Conservation (phyloP, 2,113 vertebrate genomes). For the Calidris pugnax region DNA sequence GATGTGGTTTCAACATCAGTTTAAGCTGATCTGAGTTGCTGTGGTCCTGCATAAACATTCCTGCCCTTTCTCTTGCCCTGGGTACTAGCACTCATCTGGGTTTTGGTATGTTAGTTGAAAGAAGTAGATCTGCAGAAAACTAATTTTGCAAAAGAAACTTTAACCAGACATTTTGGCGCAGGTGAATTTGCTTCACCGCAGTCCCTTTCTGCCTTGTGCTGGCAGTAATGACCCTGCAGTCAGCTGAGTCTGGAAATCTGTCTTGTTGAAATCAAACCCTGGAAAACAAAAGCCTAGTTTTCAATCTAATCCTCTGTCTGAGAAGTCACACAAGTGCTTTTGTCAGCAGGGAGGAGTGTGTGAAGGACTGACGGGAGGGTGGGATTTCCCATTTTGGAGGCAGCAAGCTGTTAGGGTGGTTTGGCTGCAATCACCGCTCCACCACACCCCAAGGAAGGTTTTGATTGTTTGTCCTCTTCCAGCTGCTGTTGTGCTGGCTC, state of each 20-base stretch:
- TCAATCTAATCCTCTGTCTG: background rate
- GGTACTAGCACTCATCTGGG: background rate
- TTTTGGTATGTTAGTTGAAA: background rate
- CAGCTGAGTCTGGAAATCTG: background rate
- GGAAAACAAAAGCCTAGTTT: background rate
- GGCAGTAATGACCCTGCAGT: background rate
- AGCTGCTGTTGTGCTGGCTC: slow-evolving; percentile 50
- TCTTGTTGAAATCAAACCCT: background rate
- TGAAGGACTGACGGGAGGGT: background rate
- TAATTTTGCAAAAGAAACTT: background rate
- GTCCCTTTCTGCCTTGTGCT: background rate
- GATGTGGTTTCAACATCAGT: background rate
- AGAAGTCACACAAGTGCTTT: slow-evolving; percentile 10
- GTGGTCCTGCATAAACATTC: background rate
- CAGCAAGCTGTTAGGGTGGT: background rate
- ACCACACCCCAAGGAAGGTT: slow-evolving; percentile 15
- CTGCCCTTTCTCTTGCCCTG: background rate
- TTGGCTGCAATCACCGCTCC: background rate
- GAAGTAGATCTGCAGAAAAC: background rate
- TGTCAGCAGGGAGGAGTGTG: slow-evolving; percentile 56
- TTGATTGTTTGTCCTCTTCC: background rate
- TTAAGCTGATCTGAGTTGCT: background rate
- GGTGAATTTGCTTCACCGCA: background rate
- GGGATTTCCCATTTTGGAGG: slow-evolving; percentile 27
- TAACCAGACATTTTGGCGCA: background rate